A percentile compares a stretch with the other conserved stretches of the same genome.
Evolutionary conservation across 2,888 invertebrate genomes (phyloP).

Genomic region (Drosophila flavopinicola): DNA sequence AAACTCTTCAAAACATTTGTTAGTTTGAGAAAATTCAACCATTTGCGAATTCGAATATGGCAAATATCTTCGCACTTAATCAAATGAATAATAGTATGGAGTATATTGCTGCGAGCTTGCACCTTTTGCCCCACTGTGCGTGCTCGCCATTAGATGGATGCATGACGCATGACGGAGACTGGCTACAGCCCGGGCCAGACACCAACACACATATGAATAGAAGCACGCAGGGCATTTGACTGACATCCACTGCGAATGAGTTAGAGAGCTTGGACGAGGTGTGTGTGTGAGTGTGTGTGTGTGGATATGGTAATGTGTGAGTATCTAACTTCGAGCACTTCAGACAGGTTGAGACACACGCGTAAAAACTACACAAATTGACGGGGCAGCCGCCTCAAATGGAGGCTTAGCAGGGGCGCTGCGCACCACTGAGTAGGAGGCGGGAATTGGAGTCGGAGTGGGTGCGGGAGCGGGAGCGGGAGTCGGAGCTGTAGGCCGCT

Average conservation of each 20-base stretch:
- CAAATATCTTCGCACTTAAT: no score
- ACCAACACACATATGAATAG: slow-evolving; percentile 39
- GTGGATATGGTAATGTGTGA: slow-evolving; percentile 56
- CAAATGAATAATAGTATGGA: no score
- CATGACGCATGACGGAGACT: slow-evolving; percentile 73
- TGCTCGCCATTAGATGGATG: slow-evolving; percentile 63
- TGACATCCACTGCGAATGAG: slow-evolving; percentile 60
- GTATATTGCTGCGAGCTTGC: not conserved
- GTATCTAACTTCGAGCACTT: slow-evolving; percentile 70
- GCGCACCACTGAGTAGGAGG: slow-evolving; percentile 22
- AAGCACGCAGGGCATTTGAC: slow-evolving; percentile 54
- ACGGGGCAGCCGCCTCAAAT: slow-evolving; percentile 38
- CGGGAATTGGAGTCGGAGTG: not conserved
- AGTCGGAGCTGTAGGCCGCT: slow-evolving; percentile 58
- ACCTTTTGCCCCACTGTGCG: slow-evolving; percentile 51
- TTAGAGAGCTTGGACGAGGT: slow-evolving; percentile 34
- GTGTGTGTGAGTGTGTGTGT: slow-evolving; percentile 29
- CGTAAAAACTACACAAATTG: slow-evolving; percentile 79
- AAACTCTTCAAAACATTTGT: no score
- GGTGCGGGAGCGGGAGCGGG: slow-evolving; percentile 8
- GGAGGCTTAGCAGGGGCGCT: slow-evolving; percentile 51
- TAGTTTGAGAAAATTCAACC: no score
- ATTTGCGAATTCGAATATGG: no score
- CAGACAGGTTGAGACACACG: slow-evolving; percentile 79
- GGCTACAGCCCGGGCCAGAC: slow-evolving; percentile 56